phyloP scores from a whole-genome alignment of 2,113 vertebrate genomes.

The Stictonetta naevosa region DNA sequence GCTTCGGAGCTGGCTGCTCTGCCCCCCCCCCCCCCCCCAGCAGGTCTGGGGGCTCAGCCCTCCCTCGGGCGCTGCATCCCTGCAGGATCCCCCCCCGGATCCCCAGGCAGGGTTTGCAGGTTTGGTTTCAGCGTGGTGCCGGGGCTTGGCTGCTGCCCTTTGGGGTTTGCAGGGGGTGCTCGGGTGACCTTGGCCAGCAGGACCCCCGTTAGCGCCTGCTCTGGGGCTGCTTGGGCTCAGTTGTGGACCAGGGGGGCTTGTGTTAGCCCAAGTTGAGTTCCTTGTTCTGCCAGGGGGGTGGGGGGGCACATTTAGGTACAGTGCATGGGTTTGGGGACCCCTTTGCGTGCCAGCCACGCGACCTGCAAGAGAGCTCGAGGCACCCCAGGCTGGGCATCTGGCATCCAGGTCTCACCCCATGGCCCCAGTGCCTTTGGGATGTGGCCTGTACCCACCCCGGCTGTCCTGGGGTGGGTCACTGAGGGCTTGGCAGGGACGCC shows the following conservation, averaged over 20 bases:
- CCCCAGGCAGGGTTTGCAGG: neutral
- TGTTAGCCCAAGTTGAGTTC: neutral
- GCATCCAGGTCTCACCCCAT: neutral
- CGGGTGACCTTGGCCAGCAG: accelerated
- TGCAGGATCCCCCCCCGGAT: neutral
- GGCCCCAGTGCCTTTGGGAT: neutral
- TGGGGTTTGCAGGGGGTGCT: accelerated
- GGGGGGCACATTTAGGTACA: neutral
- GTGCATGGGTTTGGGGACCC: neutral
- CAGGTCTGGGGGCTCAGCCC: too few relatives aligned
- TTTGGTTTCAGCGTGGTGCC: neutral
- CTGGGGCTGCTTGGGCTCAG: accelerated
- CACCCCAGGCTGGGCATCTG: neutral
- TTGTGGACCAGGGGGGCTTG: accelerated
- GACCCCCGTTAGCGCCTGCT: neutral
- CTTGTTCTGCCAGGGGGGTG: neutral
- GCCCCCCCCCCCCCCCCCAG: too few relatives aligned
- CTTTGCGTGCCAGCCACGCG: accelerated
- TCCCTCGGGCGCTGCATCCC: neutral
- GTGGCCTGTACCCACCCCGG: neutral
- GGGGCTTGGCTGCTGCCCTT: accelerated
- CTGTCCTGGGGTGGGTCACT: neutral
- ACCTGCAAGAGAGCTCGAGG: neutral
- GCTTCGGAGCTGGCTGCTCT: too few relatives aligned
- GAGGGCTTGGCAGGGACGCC: neutral